A percentile compares a stretch with the other conserved stretches of the same genome.
These are phyloP conservation scores for Hemicordylus capensis DNA, from an alignment of 2,113 vertebrate genomes.

Conservation along the genomic window DNA sequence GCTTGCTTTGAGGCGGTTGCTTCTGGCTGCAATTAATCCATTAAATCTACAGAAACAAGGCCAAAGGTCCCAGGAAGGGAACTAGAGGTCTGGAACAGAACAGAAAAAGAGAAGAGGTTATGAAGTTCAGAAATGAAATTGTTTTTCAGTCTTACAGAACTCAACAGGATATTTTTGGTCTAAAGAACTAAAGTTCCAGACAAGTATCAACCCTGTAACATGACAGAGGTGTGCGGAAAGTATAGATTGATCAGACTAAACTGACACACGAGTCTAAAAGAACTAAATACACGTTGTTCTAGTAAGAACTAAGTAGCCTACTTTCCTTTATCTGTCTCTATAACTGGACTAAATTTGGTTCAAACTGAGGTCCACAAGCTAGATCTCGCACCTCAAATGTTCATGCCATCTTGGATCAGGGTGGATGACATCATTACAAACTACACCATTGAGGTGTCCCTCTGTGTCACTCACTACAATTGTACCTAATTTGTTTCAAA, in stretches of 20 bases:
- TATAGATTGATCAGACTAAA: background rate
- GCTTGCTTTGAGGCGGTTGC: background rate
- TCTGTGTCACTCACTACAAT: too few relatives aligned
- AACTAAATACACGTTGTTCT: too few relatives aligned
- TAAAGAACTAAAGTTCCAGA: background rate
- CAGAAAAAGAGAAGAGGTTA: background rate
- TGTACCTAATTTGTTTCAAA: too few relatives aligned
- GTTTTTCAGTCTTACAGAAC: background rate
- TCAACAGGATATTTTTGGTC: background rate
- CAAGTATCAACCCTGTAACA: background rate
- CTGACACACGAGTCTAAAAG: too few relatives aligned
- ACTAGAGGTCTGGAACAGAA: background rate
- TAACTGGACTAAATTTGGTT: too few relatives aligned
- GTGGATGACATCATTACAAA: too few relatives aligned
- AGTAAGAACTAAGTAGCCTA: too few relatives aligned
- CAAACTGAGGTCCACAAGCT: too few relatives aligned
- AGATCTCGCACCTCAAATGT: too few relatives aligned
- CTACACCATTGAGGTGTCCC: too few relatives aligned
- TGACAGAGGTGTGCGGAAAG: background rate
- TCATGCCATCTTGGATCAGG: too few relatives aligned
- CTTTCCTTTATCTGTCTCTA: too few relatives aligned
- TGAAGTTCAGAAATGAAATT: background rate
- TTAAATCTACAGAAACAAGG: slow-evolving; percentile 4
- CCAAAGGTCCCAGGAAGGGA: background rate
- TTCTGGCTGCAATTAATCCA: background rate